Percentiles rank a stretch among this genome's conserved stretches.
Evolutionary conservation across 2,888 invertebrate species (phyloP).

Genomic region (Mayetiola destructor): DNA sequence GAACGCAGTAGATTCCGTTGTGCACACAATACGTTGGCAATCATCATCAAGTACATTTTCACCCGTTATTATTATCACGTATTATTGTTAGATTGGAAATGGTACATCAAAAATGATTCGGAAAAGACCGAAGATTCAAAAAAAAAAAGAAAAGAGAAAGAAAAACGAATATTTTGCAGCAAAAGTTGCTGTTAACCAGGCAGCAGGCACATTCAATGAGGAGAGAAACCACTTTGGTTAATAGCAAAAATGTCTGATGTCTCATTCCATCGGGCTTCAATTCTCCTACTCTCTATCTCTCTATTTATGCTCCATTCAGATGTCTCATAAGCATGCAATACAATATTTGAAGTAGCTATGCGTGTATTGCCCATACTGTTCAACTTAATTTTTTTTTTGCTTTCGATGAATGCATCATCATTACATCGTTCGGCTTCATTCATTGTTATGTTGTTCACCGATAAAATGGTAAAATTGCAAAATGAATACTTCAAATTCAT

Average conservation of each 20-base stretch:
- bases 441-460: no score
- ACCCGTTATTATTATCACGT: slow-evolving; percentile 8
- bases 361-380: not conserved
- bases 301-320: not conserved
- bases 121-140: not conserved
- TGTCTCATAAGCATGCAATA: not conserved
- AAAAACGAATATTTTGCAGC: slow-evolving; percentile 5
- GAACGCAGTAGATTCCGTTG: not conserved
- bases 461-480: no score
- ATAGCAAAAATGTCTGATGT: slow-evolving; percentile 18
- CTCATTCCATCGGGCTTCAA: not conserved
- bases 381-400: no score
- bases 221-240: slow-evolving; percentile 20
- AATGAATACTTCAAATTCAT: no score
- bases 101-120: slow-evolving; percentile 13
- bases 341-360: no score
- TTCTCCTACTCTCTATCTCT: not conserved
- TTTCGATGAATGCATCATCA: slow-evolving; percentile 4
- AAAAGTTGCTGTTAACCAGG: not conserved
- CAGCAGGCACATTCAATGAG: not conserved
- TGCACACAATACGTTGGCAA: slow-evolving; percentile 1
- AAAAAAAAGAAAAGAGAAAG: not conserved
- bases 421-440: slow-evolving; percentile 10
- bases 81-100: slow-evolving; percentile 14
- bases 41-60: slow-evolving; percentile 10